Percentiles rank a stretch among this genome's conserved stretches.
These are phyloP conservation scores for Bellardia pandia DNA, from an alignment of 2,888 invertebrate species.

Conservation along the genomic window DNA sequence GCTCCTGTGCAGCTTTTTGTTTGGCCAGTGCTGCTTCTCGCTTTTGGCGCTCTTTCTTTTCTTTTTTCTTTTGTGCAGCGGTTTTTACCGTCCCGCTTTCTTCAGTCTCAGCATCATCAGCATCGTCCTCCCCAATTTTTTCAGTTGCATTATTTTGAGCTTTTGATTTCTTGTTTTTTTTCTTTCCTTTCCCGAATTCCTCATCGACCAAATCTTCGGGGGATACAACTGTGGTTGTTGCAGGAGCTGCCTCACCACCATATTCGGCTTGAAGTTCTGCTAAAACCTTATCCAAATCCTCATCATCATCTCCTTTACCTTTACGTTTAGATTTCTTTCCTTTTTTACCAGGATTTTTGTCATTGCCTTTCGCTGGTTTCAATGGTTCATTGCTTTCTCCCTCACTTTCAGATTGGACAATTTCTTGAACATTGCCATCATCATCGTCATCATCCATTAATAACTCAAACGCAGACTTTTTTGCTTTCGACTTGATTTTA, in stretches of 20 bases:
- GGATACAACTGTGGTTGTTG: conserved; percentile 80
- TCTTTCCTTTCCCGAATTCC: conserved; percentile 78
- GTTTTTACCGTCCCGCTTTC: conserved; percentile 88
- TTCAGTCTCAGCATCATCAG: conserved; percentile 83
- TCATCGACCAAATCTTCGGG: conserved; percentile 83
- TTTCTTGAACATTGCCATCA: conserved; percentile 73
- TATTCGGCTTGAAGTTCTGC: conserved; percentile 92
- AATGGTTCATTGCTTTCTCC: conserved; percentile 85
- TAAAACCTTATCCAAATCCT: conserved; percentile 92
- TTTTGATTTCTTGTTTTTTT: conserved; percentile 78
- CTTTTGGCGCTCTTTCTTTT: conserved; percentile 93
- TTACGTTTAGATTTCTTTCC: conserved; percentile 90
- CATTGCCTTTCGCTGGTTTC: conserved; percentile 83
- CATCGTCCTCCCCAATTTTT: conserved; percentile 76
- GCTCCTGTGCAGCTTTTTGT: conserved; percentile 82
- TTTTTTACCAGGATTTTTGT: conserved; percentile 87
- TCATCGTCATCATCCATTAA: conserved; percentile 88
- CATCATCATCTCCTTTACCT: conserved; percentile 88
- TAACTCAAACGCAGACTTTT: conserved; percentile 88
- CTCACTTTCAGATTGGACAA: conserved; percentile 74
- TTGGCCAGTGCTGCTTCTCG: conserved; percentile 86
- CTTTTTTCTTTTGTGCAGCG: conserved; percentile 95
- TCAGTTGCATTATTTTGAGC: conserved; percentile 70
- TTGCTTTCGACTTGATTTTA: conserved; percentile 85
- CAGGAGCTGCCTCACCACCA: conserved; percentile 88